Evolutionary conservation across 2,888 invertebrate genomes (phyloP), one percentile per base, ranked within the genome.

Genomic region (Zygaena filipendulae): DNA sequence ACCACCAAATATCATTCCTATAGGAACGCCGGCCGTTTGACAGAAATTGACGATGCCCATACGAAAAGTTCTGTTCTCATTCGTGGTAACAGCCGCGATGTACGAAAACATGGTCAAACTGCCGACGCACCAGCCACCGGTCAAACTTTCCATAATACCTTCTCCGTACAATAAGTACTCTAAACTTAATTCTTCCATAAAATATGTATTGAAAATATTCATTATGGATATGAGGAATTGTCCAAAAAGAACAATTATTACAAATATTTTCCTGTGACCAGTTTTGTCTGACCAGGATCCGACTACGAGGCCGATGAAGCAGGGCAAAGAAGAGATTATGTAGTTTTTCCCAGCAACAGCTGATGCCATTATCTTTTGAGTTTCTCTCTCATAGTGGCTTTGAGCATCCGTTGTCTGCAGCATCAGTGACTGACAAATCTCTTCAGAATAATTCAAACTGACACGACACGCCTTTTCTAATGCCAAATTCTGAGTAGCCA

Each of bases 1-100:
- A 0, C 95, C 95, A 50, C 92, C 92, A 2, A 90, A 56, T 1
- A 91, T 89, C 72, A 92, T 87, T 1, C 95, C 95, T n/a, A 94
- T 82, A 0, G 94, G 93, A 27, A 93, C 88, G 1, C 93, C 92
- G 11, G 92, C 81, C 4, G 93, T 92, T 36, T 92, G 82, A 64
- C 91, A 89, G 7, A 94, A 87, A 59, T 92, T 95, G 12, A 92
- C 83, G 12, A 95, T 84, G 2, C 93, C 93, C 49, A 95, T 87
- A 29, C 95, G 77, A 23, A 90, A 79, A 0, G 95, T 95, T 37
- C 94, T 84, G 21, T 84, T 87, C 49, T 90, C 84, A 21, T 87
- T 82, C 1, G 86, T 85, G 2, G 93, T 92, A 3, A 93, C 87
- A 42, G 92, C 88, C 23, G 88, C 88, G 21, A 95, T 87, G 52